Base-by-base conservation (phyloP, 1,140 invertebrate species). In the Limonius californicus region DNA sequence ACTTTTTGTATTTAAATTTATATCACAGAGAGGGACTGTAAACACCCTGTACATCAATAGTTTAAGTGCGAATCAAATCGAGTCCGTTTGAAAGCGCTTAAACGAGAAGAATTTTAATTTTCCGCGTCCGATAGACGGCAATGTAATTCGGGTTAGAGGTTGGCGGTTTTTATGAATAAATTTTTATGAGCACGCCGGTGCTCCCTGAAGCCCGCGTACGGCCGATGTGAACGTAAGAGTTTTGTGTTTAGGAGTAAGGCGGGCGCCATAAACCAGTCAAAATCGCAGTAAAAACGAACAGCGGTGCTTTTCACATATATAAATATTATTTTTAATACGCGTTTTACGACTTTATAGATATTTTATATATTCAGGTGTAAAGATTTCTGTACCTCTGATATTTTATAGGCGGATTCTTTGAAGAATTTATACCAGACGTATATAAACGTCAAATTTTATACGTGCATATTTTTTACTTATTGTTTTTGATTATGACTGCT, bases 281-380 rank as follows among this genome's bases (percentile, higher is more conserved):
- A 54, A 23, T 15, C 11, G 55, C 63, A 42, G 55, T 61, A 61
- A 61, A 60, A 61, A 19, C 66, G 62, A 63, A 61, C 57, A 67
- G 68, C 72, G 72, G 73, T 69, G 57, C 73, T 72, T 75, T 75
- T 71, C 70, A 72, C 71, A 73, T 74, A 74, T 74, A 76, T 76
- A 76, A 76, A 76, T 76, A 76, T 76, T 74, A 75, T 75, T 76
- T 76, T 76, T 76, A 76, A 76, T 76, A 75, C 69, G 70, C 71
- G 64, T 74, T 76, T 76, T 75, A 76, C 73, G 74, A 69, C 72
- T 74, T 75, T 75, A 75, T 76, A 76, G 72, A 75, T 76, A 76
- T 76, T 75, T 76, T 73, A 76, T 75, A 72, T 69, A 70, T 76
- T 76, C 74, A 74, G 74, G 74, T 76, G 74, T 74, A 74, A 74